A percentile compares a stretch with the other conserved stretches of the same genome.
Conservation (phyloP, 2,797 vertebrate genomes). For the Artibeus jamaicensis region DNA sequence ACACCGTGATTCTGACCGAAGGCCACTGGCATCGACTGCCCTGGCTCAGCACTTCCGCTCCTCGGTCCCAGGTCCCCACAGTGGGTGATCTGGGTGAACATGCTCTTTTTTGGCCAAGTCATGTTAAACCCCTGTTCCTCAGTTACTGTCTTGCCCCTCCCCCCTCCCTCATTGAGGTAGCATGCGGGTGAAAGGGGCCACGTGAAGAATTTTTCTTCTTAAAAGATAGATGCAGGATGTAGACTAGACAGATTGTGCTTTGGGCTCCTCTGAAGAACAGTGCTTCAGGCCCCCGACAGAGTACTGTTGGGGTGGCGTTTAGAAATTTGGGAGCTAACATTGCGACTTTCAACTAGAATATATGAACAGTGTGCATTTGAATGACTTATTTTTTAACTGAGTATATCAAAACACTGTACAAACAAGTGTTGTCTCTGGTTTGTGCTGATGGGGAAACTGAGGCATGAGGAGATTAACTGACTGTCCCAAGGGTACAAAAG, state of each 20-base stretch:
- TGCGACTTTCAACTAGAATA: constrained; percentile 9
- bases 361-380: neutral
- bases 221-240: neutral
- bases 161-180: neutral
- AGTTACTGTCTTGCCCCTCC: neutral
- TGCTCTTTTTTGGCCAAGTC: neutral
- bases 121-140: constrained; percentile 14
- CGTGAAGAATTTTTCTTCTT: neutral
- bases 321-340: constrained; percentile 26
- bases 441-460: constrained; percentile 12
- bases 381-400: constrained; percentile 25
- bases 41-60: neutral
- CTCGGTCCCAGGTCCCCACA: neutral
- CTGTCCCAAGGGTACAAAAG: neutral
- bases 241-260: constrained; percentile 22
- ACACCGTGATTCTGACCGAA: neutral
- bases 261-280: neutral
- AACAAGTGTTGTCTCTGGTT: neutral
- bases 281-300: neutral
- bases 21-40: neutral
- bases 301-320: neutral
- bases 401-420: neutral
- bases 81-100: constrained; percentile 1
- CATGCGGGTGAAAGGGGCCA: neutral
- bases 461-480: neutral